Evolutionary conservation across 1,140 invertebrate species (phyloP), one percentile per base, ranked within the genome.

Genomic region (Cotesia typhae): DNA sequence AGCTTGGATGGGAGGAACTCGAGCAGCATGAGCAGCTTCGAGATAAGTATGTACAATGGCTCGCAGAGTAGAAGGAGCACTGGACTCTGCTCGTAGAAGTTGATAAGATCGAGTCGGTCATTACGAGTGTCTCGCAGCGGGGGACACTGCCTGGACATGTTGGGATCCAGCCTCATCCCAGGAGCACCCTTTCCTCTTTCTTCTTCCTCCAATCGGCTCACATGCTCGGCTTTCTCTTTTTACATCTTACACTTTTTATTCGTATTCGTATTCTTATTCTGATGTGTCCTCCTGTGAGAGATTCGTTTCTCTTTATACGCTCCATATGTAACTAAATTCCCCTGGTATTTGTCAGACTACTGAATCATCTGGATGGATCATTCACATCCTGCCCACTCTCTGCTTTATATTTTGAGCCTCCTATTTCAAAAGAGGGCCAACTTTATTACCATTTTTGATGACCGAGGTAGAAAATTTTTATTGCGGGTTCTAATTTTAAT

Each of bases 81-180:
- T 67, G 59, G 63, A 72, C 75, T 70, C 70, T 65, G 67, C 10
- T 17, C 20, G 14, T 59, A 59, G 72, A 70, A 10, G 68, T 76
- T 81, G 82, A 82, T 83, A 82, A 83, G 81, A 83, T 83, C 82
- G 80, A 79, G 77, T 73, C 78, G 82, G 81, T 82, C 82, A 83
- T 83, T 83, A 83, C 81, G 79, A 81, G 78, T 82, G 81, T 83
- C 82, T 82, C 82, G 63, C 82, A 83, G 82, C 80, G 73, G 80
- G 82, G 78, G 78, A 80, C 79, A 81, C 72, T 75, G 78, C 77
- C 76, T 80, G 82, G 79, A 82, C 82, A 83, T 83, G 82, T 80
- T 76, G 81, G 77, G 76, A 78, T 81, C 78, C 79, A 81, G 79
- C 80, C 81, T 79, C 80, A 78, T 81, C 71, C 77, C 66, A 57